phyloP scores from a whole-genome alignment of 2,113 vertebrate genomes.

The Phrynocephalus versicolor region DNA sequence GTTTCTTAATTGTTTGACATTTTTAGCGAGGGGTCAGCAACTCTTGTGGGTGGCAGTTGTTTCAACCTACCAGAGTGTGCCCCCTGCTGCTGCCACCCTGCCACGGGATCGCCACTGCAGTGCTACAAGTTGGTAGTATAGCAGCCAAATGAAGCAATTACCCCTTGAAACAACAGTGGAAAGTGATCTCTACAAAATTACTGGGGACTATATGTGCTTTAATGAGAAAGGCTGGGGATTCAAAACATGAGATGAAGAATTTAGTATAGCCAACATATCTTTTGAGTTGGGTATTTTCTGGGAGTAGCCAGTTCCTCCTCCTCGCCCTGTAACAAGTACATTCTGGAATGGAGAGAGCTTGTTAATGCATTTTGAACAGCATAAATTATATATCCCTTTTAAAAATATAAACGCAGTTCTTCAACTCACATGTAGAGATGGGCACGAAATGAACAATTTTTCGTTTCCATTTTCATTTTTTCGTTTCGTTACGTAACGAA shows the following conservation, averaged over 20 bases:
- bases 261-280: no score
- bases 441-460: no score
- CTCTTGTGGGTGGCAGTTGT: background rate
- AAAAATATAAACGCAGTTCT: background rate
- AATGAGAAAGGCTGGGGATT: background rate
- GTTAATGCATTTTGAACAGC: background rate
- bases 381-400: background rate
- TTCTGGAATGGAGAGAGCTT: slow-evolving; percentile 3
- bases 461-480: no score
- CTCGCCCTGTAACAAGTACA: background rate
- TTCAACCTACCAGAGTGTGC: background rate
- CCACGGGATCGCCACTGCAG: background rate
- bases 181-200: background rate
- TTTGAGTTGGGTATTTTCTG: no score
- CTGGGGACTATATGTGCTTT: background rate
- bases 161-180: background rate
- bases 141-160: background rate
- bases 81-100: background rate
- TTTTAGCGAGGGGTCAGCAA: background rate
- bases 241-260: background rate
- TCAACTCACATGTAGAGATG: no score
- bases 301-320: no score
- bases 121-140: background rate
- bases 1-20: background rate
- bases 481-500: no score